A percentile compares a stretch with the other conserved stretches of the same genome.
Evolutionary conservation across 2,888 invertebrate species (phyloP).

Genomic region (Salticus scenicus): DNA sequence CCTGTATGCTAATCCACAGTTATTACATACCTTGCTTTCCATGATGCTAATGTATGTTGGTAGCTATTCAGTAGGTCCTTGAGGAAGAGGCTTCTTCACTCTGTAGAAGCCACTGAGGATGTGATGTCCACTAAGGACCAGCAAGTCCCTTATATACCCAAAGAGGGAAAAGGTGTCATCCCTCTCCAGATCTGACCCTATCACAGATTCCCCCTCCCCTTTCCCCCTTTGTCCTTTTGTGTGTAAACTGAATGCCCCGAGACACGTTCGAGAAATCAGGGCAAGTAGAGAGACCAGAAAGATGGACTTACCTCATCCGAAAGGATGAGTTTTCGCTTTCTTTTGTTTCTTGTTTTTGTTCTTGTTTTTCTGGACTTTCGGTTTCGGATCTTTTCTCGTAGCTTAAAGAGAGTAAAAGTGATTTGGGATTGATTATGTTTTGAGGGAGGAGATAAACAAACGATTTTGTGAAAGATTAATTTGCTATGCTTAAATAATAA

Average conservation of each 20-base stretch:
- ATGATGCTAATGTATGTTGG: slow-evolving; percentile 26
- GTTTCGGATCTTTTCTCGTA: background rate
- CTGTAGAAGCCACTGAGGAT: slow-evolving; percentile 34
- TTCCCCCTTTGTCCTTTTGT: slow-evolving; percentile 35
- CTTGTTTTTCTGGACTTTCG: slow-evolving; percentile 6
- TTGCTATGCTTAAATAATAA: too few relatives aligned
- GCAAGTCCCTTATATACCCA: slow-evolving; percentile 46
- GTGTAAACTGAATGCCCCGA: slow-evolving; percentile 32
- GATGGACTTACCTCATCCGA: slow-evolving; percentile 32
- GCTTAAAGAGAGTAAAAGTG: background rate
- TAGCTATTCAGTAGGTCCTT: slow-evolving; percentile 22
- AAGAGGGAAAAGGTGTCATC: slow-evolving; percentile 57
- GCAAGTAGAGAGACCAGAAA: slow-evolving; percentile 49
- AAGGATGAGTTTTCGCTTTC: slow-evolving; percentile 9
- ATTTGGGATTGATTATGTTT: background rate
- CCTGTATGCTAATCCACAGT: background rate
- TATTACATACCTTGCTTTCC: slow-evolving; percentile 58
- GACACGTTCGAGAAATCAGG: slow-evolving; percentile 62
- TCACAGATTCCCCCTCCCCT: slow-evolving; percentile 43
- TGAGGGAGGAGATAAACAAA: background rate
- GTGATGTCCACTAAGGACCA: slow-evolving; percentile 51
- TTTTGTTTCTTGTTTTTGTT: slow-evolving; percentile 1
- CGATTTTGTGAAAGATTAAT: too few relatives aligned
- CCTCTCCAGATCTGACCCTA: slow-evolving; percentile 52
- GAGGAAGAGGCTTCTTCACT: slow-evolving; percentile 19